A percentile compares a stretch with the other conserved stretches of the same genome.
Evolutionary conservation across 1,140 invertebrate species (phyloP).

Genomic region (Eupristina koningsbergeri): DNA sequence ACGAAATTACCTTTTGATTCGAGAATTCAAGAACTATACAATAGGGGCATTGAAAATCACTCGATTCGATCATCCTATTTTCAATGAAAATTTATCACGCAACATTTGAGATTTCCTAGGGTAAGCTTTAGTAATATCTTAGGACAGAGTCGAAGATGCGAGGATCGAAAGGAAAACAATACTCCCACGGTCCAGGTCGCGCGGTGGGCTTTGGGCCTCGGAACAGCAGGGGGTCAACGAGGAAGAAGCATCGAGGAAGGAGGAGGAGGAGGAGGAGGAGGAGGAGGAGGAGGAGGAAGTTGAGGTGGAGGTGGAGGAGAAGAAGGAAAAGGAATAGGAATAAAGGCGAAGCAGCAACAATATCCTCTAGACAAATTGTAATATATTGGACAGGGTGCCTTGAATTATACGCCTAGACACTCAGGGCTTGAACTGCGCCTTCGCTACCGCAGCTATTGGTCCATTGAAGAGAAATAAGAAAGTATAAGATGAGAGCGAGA

Average conservation of each 20-base stretch:
- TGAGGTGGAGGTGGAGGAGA: conserved; percentile 33
- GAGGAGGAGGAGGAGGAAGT: conserved; percentile 57
- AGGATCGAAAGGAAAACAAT: conserved; percentile 56
- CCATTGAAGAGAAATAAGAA: background rate
- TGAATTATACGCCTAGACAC: conserved; percentile 62
- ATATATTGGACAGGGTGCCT: conserved; percentile 65
- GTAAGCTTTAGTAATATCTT: background rate
- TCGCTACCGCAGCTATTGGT: conserved; percentile 24
- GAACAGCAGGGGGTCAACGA: conserved; percentile 57
- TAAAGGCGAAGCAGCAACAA: conserved; percentile 54
- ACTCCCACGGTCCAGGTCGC: conserved; percentile 57
- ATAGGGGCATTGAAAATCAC: conserved; percentile 32
- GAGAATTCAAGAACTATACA: conserved; percentile 5
- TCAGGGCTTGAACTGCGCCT: background rate
- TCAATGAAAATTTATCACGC: conserved; percentile 17
- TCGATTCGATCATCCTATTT: background rate
- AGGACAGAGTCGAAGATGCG: background rate
- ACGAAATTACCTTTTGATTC: background rate
- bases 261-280: background rate
- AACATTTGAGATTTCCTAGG: background rate
- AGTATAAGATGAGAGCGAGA: background rate
- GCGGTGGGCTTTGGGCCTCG: conserved; percentile 39
- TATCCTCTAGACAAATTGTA: conserved; percentile 71
- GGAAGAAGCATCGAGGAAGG: conserved; percentile 31
- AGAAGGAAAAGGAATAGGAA: background rate